A percentile compares a stretch with the other conserved stretches of the same genome.
These are phyloP conservation scores for Cirrhinus molitorella DNA, from an alignment of 2,797 vertebrate species.

Conservation along the genomic window DNA sequence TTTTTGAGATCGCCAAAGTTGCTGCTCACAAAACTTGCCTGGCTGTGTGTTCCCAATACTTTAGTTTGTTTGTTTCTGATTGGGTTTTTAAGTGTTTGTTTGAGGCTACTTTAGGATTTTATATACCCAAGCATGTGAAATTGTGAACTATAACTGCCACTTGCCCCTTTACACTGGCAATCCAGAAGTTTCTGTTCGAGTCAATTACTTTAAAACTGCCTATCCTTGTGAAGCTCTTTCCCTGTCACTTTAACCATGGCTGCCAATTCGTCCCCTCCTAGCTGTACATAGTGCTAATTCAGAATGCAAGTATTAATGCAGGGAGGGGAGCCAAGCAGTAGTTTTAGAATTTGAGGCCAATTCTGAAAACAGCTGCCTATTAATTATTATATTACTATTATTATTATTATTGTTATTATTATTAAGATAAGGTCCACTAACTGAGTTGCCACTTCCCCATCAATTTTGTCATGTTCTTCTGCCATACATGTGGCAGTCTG, in stretches of 20 bases:
- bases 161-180: conserved; percentile 37
- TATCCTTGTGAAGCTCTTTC: conserved; percentile 50
- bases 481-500: conserved; percentile 83
- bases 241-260: conserved; percentile 51
- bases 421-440: conserved; percentile 71
- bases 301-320: conserved; percentile 62
- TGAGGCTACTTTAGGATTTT: conserved; percentile 53
- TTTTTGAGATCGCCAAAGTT: conserved; percentile 51
- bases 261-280: conserved; percentile 46
- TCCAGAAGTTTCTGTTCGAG: conserved; percentile 40
- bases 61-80: conserved; percentile 32
- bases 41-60: conserved; percentile 43
- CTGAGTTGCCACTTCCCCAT: conserved; percentile 84
- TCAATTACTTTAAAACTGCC: conserved; percentile 52
- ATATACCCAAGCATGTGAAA: conserved; percentile 55
- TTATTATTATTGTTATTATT: conserved; percentile 74
- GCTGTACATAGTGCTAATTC: conserved; percentile 60
- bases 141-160: conserved; percentile 55
- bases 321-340: conserved; percentile 47
- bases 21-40: conserved; percentile 43
- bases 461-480: conserved; percentile 80
- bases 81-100: conserved; percentile 55
- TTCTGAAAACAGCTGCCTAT: conserved; percentile 51
- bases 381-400: conserved; percentile 64
- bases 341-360: conserved; percentile 55